Evolutionary conservation across 1,140 invertebrate species (phyloP), one percentile per base, ranked within the genome.

Genomic region (Anthonomus grandis): DNA sequence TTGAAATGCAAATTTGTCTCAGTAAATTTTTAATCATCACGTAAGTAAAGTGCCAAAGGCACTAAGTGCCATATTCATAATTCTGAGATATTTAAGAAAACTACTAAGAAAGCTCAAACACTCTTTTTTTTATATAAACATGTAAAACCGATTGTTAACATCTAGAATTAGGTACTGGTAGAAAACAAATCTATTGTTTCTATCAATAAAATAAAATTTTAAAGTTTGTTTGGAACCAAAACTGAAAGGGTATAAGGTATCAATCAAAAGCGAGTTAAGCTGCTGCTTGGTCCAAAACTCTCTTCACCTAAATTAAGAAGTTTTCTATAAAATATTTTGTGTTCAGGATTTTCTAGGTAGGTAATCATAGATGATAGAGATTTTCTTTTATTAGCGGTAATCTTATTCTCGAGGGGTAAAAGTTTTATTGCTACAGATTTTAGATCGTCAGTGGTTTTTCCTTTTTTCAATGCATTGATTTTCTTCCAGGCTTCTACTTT

Each of bases 341-440:
- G 23, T 48, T 48, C 46, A 31, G 46, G 44, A 46, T 46, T 46
- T 45, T 45, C 42, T 15, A 45, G 15, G 19, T 49, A 49, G 5
- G 46, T 9, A 45, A 5, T 10, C 23, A 49, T 10, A 18, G 13
- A 51, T 9, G 18, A 41, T 51, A 23, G 25, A 12, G 19, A 49
- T 47, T 57, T 45, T 51, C n/a, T 58, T 47, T 50, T 55, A 27
- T 37, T 57, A 21, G 46, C 24, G n/a, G 44, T 38, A n/a, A 50
- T 22, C 37, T 57, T 58, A 34, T 46, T 52, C 23, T 44, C 48
- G 12, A 34, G 25, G 12, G 22, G 25, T 27, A 52, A 23, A 23
- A 39, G 19, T 15, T n/a, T 17, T 45, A 55, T 31, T 46, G 25
- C 37, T 22, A 21, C 51, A 3, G 6, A 21, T n/a, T 27, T 53